Evolutionary conservation across 2,888 invertebrate genomes (phyloP).

Genomic region (Macaria liturata): DNA sequence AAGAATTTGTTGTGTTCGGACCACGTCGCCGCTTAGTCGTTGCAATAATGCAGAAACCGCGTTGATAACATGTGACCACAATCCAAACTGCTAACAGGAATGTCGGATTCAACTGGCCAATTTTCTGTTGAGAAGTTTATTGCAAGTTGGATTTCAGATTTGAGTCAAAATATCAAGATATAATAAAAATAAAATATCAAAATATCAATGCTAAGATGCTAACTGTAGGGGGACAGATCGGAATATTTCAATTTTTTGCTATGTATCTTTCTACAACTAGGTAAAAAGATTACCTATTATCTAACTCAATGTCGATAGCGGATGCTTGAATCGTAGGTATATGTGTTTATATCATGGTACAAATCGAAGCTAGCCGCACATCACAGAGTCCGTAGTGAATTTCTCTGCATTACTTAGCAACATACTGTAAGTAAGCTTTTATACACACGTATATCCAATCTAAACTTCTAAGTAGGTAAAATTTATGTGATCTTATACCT

Average conservation of each 20-base stretch:
- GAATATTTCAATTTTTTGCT: too few relatives aligned
- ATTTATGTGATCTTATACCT: background rate
- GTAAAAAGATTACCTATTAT: too few relatives aligned
- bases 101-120: background rate
- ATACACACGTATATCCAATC: slow-evolving; percentile 1
- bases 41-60: background rate
- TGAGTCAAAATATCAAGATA: too few relatives aligned
- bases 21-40: background rate
- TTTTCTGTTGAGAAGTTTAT: background rate
- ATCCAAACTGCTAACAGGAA: background rate
- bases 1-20: too few relatives aligned
- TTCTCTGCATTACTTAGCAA: too few relatives aligned
- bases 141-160: too few relatives aligned
- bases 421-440: too few relatives aligned
- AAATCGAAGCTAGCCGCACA: background rate
- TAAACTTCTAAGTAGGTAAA: background rate
- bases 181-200: too few relatives aligned
- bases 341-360: slow-evolving; percentile 1
- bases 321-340: slow-evolving; percentile 3
- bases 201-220: too few relatives aligned
- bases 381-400: too few relatives aligned
- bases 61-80: background rate
- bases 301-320: background rate
- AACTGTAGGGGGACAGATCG: too few relatives aligned
- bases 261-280: too few relatives aligned